These are phyloP conservation scores for Haemorhous mexicanus DNA, from an alignment of 2,113 vertebrate species.

Conservation along the genomic window DNA sequence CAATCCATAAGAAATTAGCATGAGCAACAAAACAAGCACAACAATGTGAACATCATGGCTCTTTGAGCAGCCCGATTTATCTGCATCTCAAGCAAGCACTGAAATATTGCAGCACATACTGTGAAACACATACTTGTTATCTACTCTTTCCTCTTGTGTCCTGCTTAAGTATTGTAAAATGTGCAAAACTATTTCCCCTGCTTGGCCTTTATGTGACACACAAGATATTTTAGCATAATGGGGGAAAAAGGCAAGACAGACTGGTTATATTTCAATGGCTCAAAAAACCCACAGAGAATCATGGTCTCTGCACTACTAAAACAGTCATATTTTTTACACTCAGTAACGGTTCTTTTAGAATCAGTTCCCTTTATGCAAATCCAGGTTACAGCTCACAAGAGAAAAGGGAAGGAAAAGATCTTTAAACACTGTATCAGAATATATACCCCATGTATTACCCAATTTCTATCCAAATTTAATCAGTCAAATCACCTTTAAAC, in stretches of 20 bases:
- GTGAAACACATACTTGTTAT: background rate
- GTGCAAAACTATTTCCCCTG: background rate
- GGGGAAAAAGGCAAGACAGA: background rate
- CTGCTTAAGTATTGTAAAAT: background rate
- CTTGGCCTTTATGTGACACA: background rate
- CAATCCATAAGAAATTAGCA: background rate
- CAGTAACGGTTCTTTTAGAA: constrained; percentile 52
- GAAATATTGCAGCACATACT: constrained; percentile 7
- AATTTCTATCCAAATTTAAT: background rate
- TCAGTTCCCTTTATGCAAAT: constrained; percentile 63
- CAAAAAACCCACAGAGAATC: background rate
- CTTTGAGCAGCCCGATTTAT: background rate
- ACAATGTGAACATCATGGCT: background rate
- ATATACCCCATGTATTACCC: background rate
- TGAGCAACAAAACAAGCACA: constrained; percentile 18
- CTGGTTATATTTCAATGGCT: background rate
- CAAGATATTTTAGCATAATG: background rate
- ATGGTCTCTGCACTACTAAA: background rate
- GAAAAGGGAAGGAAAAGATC: constrained; percentile 26
- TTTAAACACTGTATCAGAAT: background rate
- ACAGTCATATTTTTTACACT: background rate
- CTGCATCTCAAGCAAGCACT: background rate
- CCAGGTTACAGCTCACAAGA: constrained; percentile 11
- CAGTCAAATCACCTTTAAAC: background rate
- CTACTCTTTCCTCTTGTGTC: background rate